A percentile compares a stretch with the other conserved stretches of the same genome.
Evolutionary conservation across 2,888 invertebrate genomes (phyloP).

Genomic region (Eupithecia vulgata): DNA sequence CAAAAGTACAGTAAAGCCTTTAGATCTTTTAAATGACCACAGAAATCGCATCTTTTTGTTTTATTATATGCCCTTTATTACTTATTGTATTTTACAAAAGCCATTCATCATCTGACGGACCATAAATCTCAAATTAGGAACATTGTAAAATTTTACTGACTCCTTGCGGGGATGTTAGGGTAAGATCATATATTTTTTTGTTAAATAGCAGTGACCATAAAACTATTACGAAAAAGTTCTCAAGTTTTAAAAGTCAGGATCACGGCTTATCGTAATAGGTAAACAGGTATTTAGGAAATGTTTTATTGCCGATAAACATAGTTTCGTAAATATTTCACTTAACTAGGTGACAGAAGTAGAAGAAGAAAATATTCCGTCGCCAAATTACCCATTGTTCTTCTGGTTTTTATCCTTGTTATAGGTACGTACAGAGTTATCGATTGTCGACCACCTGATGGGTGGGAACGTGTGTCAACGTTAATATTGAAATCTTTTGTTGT

Average conservation of each 20-base stretch:
- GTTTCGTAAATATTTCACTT: neutral
- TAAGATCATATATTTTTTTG: slow-evolving; percentile 60
- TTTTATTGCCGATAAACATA: neutral
- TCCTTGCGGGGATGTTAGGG: slow-evolving; percentile 52
- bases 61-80: slow-evolving; percentile 40
- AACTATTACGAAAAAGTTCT: neutral
- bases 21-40: neutral
- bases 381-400: slow-evolving; percentile 15
- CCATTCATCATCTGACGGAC: slow-evolving; percentile 64
- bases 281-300: neutral
- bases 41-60: slow-evolving; percentile 18
- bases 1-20: neutral
- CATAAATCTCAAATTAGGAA: slow-evolving; percentile 74
- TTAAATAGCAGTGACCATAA: slow-evolving; percentile 19
- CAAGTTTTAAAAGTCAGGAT: neutral
- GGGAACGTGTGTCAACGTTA: slow-evolving; percentile 52
- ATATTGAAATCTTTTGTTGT: slow-evolving; percentile 56
- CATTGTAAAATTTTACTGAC: slow-evolving; percentile 77
- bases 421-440: slow-evolving; percentile 8
- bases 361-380: neutral
- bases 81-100: slow-evolving; percentile 69
- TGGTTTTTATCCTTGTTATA: neutral
- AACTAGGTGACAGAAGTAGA: neutral
- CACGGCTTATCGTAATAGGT: neutral
- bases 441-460: slow-evolving; percentile 56